Conservation (phyloP, 2,888 invertebrate genomes). For the Calameuta idolon region DNA sequence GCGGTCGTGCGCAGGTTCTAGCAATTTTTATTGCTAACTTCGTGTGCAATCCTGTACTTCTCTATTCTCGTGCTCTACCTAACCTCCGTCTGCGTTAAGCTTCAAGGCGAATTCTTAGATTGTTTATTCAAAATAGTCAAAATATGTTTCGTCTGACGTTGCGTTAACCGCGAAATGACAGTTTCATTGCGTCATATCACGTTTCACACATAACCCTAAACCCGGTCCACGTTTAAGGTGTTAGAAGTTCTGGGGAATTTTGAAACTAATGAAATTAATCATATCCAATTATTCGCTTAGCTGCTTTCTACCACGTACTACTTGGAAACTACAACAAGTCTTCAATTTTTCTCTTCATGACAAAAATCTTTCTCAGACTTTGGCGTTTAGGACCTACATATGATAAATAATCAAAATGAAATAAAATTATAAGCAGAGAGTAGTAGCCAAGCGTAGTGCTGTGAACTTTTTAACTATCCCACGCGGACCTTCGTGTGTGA, state of each 20-base stretch:
- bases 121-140: neutral
- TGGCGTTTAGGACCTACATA: slow-evolving; percentile 1
- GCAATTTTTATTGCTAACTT: neutral
- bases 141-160: no score
- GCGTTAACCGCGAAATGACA: neutral
- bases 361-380: slow-evolving; percentile 5
- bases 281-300: no score
- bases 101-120: neutral
- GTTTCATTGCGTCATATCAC: neutral
- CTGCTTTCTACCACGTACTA: neutral
- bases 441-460: no score
- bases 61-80: no score
- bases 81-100: no score
- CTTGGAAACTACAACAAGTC: neutral
- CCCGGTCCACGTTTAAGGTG: no score
- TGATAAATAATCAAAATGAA: neutral
- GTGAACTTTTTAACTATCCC: no score
- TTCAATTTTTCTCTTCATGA: neutral
- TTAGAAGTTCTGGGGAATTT: no score
- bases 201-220: neutral
- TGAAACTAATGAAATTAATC: no score
- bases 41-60: neutral
- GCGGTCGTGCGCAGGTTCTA: no score
- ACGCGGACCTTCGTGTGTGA: no score
- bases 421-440: neutral